Percentiles rank a stretch among this genome's conserved stretches.
These are phyloP conservation scores for Aphaenogaster rudis DNA, from an alignment of 1,140 invertebrate species.

Conservation along the genomic window DNA sequence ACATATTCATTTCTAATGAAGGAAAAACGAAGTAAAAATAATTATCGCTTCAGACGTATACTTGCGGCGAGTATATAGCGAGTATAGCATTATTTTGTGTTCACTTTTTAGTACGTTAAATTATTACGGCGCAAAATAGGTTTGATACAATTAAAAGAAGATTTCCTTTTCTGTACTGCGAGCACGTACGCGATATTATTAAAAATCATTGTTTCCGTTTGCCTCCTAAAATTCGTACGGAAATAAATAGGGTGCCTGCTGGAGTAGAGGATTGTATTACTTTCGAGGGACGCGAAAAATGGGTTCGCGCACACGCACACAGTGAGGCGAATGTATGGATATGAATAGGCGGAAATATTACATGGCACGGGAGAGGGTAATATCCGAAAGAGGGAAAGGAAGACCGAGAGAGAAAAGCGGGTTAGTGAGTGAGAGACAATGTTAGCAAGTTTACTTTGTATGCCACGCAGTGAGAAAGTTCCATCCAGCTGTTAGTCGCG, in stretches of 20 bases:
- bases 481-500: slow-evolving; percentile 54
- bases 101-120: slow-evolving; percentile 26
- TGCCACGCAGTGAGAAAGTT: slow-evolving; percentile 68
- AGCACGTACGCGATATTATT: slow-evolving; percentile 64
- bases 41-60: background rate
- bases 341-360: slow-evolving; percentile 77
- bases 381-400: background rate
- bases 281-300: slow-evolving; percentile 73
- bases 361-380: slow-evolving; percentile 47
- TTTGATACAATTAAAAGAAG: slow-evolving; percentile 53
- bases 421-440: slow-evolving; percentile 52
- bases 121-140: slow-evolving; percentile 50
- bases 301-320: slow-evolving; percentile 39
- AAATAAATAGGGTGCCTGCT: slow-evolving; percentile 72
- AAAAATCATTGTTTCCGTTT: slow-evolving; percentile 74
- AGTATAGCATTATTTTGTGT: background rate
- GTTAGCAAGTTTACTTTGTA: slow-evolving; percentile 70
- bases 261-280: slow-evolving; percentile 60
- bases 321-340: slow-evolving; percentile 63
- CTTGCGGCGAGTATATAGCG: background rate
- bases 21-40: background rate
- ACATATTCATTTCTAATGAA: slow-evolving; percentile 11
- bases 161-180: slow-evolving; percentile 13
- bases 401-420: slow-evolving; percentile 24
- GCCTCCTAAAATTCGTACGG: slow-evolving; percentile 63